Conservation (phyloP, 2,888 invertebrate genomes). For the Noctuana brunneofusca region DNA sequence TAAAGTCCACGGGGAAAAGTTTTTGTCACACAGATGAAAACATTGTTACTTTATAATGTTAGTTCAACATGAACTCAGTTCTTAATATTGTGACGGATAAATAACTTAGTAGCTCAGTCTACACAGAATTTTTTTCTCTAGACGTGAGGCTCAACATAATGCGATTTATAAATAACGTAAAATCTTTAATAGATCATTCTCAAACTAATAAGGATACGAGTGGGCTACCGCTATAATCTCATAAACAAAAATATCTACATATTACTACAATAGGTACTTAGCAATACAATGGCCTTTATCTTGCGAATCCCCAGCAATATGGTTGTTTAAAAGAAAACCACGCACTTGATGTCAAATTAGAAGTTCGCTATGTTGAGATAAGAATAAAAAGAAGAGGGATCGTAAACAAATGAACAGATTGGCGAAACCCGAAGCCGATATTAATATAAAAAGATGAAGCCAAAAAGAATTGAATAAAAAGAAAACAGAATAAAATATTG, state of each 20-base stretch:
- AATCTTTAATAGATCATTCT: neutral
- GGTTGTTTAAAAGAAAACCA: neutral
- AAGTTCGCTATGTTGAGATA: conserved; percentile 8
- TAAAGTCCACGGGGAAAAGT: neutral
- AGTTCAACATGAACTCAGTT: neutral
- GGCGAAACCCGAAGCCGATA: conserved; percentile 17
- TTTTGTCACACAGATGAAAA: conserved; percentile 7
- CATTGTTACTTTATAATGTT: neutral
- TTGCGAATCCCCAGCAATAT: neutral
- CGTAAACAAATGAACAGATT: conserved; percentile 18
- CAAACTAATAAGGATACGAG: neutral
- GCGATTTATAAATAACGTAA: too few relatives aligned
- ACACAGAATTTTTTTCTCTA: too few relatives aligned
- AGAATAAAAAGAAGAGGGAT: conserved; percentile 1
- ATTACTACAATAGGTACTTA: neutral
- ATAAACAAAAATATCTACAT: neutral
- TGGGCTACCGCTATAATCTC: too few relatives aligned
- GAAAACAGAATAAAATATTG: conserved; percentile 36
- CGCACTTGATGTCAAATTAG: conserved; percentile 15
- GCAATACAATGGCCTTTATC: neutral
- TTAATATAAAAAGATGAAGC: conserved; percentile 36
- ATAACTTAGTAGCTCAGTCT: neutral
- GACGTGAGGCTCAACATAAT: too few relatives aligned
- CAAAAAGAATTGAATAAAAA: conserved; percentile 39
- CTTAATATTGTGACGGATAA: neutral